These are phyloP conservation scores for Chanos chanos DNA, from an alignment of 2,797 vertebrate species.

Conservation along the genomic window DNA sequence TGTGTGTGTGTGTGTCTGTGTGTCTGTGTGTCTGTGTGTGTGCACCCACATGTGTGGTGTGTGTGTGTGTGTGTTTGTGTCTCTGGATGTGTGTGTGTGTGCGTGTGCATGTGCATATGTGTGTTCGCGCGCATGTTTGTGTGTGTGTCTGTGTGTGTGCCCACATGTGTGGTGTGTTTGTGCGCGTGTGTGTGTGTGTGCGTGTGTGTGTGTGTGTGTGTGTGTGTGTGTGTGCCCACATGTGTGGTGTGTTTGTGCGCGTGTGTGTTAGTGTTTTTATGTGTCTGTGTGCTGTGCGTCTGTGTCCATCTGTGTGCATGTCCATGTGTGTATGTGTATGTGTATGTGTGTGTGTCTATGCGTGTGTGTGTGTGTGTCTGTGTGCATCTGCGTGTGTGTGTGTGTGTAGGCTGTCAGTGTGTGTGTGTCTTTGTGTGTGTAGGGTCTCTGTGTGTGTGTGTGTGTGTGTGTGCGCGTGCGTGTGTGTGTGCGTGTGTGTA, in stretches of 20 bases:
- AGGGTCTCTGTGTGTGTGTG: not conserved
- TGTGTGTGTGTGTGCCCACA: too few species aligned
- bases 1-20: slow-evolving; percentile 29
- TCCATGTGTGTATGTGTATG: not conserved
- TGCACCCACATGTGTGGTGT: not conserved
- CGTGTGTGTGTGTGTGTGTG: too few species aligned
- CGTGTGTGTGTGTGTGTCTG: slow-evolving; percentile 14
- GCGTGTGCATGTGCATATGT: slow-evolving; percentile 18
- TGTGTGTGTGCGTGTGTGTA: not conserved
- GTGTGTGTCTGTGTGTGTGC: too few species aligned
- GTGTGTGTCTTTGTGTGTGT: not conserved
- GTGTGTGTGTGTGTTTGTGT: slow-evolving; percentile 18
- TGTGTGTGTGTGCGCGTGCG: not conserved
- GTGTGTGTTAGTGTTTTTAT: too few species aligned
- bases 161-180: too few species aligned
- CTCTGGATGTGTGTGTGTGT: not conserved
- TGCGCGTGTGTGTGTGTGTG: too few species aligned
- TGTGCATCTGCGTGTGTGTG: too few species aligned
- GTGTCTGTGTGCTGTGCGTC: not conserved
- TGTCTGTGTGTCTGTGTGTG: not conserved
- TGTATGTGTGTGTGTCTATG: not conserved
- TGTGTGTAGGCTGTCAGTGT: not conserved
- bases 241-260: too few species aligned
- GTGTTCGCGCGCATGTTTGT: not conserved
- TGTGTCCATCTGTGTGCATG: not conserved